Base-by-base conservation (phyloP, 2,113 vertebrate genomes). In the Paedocypris sp. region DNA sequence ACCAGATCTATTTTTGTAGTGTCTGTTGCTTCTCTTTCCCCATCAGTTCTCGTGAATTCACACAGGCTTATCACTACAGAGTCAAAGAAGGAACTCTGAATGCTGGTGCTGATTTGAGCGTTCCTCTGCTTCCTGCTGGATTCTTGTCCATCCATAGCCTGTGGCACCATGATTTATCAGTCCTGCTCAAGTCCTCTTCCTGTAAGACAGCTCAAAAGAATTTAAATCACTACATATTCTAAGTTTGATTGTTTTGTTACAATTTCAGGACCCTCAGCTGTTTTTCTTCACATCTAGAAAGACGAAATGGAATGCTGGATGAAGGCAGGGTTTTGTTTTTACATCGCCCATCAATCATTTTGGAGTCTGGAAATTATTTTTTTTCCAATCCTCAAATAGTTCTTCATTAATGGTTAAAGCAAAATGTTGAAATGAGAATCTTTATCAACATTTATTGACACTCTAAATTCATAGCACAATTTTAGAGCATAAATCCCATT, bases 11-110 rank as follows among this genome's bases (percentile, higher is more conserved):
- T 78, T 81, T 80, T 69, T 49, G 62, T 69, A 62, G 71, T 50
- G 74, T 78, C 76, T 80, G 61, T 77, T 72, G 36, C 64, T 76
- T 61, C 53, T 74, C 71, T 71, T 53, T 68, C 18, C 26, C 12
- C 42, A 43, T 61, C 59, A 54, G 64, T 39, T 36, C 11, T n/a
- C 26, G 12, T n/a, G n/a, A n/a, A n/a, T n/a, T n/a, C n/a, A n/a
- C n/a, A 43, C 6, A 22, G 43, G 38, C 35, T 49, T 41, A 53
- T 52, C 48, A 22, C 43, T 62, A 73, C 67, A 59, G 69, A 58
- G 71, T 75, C 77, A 76, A 82, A 68, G 64, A 59, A 80, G 12
- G 23, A 36, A 7, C 19, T 39, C 20, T 38, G 13, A 38, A 33
- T 26, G 8, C 36, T 64, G 28, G 16, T 20, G 42, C 26, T 28